A percentile compares a stretch with the other conserved stretches of the same genome.
These are phyloP conservation scores for Apodemia mormo DNA, from an alignment of 2,888 invertebrate genomes.

Conservation along the genomic window DNA sequence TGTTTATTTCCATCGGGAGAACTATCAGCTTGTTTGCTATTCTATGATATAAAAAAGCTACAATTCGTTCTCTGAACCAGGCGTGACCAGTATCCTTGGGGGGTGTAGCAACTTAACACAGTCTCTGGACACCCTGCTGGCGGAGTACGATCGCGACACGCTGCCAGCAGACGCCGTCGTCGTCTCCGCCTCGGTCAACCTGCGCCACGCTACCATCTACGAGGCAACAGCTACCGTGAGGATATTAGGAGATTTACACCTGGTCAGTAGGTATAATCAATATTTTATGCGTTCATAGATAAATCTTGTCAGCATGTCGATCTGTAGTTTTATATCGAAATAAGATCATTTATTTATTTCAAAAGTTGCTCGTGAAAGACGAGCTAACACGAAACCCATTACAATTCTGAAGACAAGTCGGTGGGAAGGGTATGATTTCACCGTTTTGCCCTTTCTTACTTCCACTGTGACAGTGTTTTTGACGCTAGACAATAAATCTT, in stretches of 20 bases:
- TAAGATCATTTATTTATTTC: too few species aligned
- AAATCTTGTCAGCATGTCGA: too few species aligned
- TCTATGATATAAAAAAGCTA: neutral
- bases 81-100: neutral
- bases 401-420: too few species aligned
- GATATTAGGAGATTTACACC: slow-evolving; percentile 66
- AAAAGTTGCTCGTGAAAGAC: too few species aligned
- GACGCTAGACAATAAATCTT: too few species aligned
- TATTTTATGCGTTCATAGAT: neutral
- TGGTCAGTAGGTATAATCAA: slow-evolving; percentile 75
- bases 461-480: too few species aligned
- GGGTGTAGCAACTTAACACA: neutral
- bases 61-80: neutral
- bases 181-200: slow-evolving; percentile 79
- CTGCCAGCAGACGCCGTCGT: slow-evolving; percentile 53
- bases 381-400: too few species aligned
- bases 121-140: slow-evolving; percentile 60
- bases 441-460: too few species aligned
- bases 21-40: too few species aligned
- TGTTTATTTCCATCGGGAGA: too few species aligned
- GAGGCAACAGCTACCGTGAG: slow-evolving; percentile 83
- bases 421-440: too few species aligned
- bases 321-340: too few species aligned
- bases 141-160: slow-evolving; percentile 66
- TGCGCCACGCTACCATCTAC: slow-evolving; percentile 85